Evolutionary conservation across 2,797 vertebrate genomes (phyloP).

Genomic region (Lepidocolaptes lacrymiger): DNA sequence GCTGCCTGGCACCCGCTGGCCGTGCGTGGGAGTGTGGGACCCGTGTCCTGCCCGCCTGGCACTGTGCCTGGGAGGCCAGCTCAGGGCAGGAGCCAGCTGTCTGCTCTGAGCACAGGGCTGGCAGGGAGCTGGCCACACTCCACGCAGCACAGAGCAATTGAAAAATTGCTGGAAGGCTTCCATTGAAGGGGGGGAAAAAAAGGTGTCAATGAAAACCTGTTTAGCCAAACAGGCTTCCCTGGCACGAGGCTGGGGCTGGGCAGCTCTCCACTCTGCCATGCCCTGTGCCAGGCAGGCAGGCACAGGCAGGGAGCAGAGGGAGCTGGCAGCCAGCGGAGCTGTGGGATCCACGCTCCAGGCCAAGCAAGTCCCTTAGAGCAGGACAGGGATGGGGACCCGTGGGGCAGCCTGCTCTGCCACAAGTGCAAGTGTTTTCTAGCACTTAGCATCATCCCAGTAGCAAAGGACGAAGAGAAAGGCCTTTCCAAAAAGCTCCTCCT

Average conservation of each 20-base stretch:
- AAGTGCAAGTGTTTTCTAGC: background rate
- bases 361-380: background rate
- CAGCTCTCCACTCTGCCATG: background rate
- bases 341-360: rapidly evolving
- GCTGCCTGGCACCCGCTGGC: background rate
- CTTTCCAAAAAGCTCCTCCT: background rate
- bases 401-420: background rate
- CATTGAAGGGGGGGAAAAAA: background rate
- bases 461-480: background rate
- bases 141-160: background rate
- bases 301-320: background rate
- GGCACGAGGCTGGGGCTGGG: background rate
- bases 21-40: background rate
- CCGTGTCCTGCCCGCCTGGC: background rate
- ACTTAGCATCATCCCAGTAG: background rate
- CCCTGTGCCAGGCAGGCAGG: background rate
- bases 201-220: constrained; percentile 30
- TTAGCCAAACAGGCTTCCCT: constrained; percentile 11
- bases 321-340: background rate
- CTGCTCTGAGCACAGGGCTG: background rate
- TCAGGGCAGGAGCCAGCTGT: constrained; percentile 13
- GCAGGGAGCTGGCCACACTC: background rate
- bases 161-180: constrained; percentile 14
- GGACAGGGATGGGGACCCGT: rapidly evolving
- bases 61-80: background rate